phyloP scores from a whole-genome alignment of 2,113 vertebrate species.

The Oplegnathus fasciatus region DNA sequence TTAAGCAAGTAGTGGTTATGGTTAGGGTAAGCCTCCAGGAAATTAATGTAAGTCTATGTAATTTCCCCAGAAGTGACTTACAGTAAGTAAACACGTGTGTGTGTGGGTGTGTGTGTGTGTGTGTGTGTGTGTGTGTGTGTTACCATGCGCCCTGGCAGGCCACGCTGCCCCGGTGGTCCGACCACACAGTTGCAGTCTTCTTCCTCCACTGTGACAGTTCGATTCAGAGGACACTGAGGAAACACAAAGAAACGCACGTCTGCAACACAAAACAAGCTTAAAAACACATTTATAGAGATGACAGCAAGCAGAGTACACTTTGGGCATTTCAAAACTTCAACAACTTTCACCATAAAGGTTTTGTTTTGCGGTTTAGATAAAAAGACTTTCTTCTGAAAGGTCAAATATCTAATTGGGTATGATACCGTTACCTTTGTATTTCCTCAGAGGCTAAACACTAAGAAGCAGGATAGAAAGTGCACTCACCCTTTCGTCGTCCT shows the following conservation, averaged over 20 bases:
- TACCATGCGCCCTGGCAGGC: slow-evolving; percentile 79
- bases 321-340: too few relatives aligned
- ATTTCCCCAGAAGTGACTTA: too few relatives aligned
- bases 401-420: not conserved
- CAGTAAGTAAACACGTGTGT: too few relatives aligned
- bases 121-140: slow-evolving; percentile 35
- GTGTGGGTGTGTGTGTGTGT: not conserved
- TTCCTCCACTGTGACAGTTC: slow-evolving; percentile 65
- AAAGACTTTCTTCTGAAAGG: not conserved
- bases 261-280: not conserved
- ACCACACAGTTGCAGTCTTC: slow-evolving; percentile 79
- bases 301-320: not conserved
- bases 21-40: too few relatives aligned
- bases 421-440: not conserved
- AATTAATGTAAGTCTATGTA: too few relatives aligned
- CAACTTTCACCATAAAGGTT: not conserved
- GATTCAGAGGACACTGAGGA: slow-evolving; percentile 84
- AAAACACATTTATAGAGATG: too few relatives aligned
- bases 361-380: not conserved
- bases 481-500: slow-evolving; percentile 88
- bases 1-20: too few relatives aligned
- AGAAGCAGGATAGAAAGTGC: not conserved
- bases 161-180: slow-evolving; percentile 75
- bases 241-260: not conserved
- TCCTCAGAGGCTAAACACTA: not conserved